Conservation (phyloP, 2,113 vertebrate genomes). For the Bubo bubo region DNA sequence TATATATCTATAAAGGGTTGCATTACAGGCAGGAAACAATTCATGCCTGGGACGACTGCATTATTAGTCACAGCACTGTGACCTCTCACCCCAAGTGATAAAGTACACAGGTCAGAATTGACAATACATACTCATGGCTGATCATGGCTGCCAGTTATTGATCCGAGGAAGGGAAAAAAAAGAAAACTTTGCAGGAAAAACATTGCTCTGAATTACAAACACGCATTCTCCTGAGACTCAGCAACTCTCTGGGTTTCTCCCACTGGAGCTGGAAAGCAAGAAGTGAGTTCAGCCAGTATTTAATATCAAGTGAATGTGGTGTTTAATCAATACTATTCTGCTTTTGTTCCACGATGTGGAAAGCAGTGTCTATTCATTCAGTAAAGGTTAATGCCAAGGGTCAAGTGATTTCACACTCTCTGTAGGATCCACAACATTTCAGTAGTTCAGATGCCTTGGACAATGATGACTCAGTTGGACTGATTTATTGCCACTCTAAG, state of each 20-base stretch:
- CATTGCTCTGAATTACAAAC: constrained; percentile 93
- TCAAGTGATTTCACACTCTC: constrained; percentile 99
- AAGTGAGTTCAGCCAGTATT: constrained; percentile 88
- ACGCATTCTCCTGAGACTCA: constrained; percentile 84
- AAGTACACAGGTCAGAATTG: constrained; percentile 82
- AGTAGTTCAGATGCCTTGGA: constrained; percentile 88
- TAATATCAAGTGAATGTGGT: constrained; percentile 94
- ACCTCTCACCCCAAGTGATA: constrained; percentile 79
- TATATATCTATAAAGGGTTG: neutral
- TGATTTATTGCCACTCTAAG: constrained; percentile 94
- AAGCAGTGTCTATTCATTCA: constrained; percentile 91
- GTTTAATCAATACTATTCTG: constrained; percentile 97
- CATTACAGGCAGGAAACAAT: constrained; percentile 64
- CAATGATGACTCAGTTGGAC: constrained; percentile 95
- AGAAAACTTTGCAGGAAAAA: constrained; percentile 80
- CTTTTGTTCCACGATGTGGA: constrained; percentile 92
- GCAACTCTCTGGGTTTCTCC: constrained; percentile 73
- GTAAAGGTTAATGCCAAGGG: constrained; percentile 98
- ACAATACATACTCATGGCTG: constrained; percentile 81
- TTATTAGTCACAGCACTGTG: constrained; percentile 72
- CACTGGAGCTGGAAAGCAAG: constrained; percentile 77
- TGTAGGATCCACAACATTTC: constrained; percentile 88
- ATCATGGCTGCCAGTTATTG: constrained; percentile 86
- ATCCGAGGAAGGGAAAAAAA: constrained; percentile 74
- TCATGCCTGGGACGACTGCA: constrained; percentile 60